These are phyloP conservation scores for Melieria picta DNA, from an alignment of 2,888 invertebrate species.

Conservation along the genomic window DNA sequence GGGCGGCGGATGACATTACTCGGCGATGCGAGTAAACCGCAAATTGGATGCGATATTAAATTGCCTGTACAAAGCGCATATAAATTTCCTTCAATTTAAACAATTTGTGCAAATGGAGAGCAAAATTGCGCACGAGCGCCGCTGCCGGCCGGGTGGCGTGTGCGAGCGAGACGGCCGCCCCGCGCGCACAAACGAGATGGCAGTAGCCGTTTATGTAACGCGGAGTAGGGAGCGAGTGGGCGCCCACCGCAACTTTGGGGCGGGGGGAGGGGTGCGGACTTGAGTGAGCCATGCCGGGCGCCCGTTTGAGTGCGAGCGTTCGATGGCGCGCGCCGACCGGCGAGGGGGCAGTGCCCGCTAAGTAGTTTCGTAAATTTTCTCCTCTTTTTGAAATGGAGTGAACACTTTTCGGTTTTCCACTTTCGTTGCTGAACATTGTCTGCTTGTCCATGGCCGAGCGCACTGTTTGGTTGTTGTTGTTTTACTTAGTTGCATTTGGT, in stretches of 20 bases:
- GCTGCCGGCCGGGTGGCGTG: slow-evolving; percentile 2
- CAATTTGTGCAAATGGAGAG: slow-evolving; percentile 51
- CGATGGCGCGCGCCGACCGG: not conserved
- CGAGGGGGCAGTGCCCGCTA: slow-evolving; percentile 13
- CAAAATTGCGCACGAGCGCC: slow-evolving; percentile 37
- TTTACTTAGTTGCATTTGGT: slow-evolving; percentile 16
- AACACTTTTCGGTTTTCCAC: slow-evolving; percentile 16
- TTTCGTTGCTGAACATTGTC: not conserved
- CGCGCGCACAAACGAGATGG: not conserved
- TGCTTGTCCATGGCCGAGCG: too few species aligned
- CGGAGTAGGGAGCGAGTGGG: slow-evolving; percentile 6
- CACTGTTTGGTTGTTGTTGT: not conserved
- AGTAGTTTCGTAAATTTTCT: slow-evolving; percentile 37
- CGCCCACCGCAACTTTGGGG: not conserved
- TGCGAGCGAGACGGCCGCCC: not conserved
- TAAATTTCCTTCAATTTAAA: slow-evolving; percentile 63
- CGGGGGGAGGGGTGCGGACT: not conserved
- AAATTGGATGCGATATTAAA: slow-evolving; percentile 66
- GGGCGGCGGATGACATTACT: slow-evolving; percentile 8
- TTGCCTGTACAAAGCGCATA: slow-evolving; percentile 64
- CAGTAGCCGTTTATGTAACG: not conserved
- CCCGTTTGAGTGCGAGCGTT: not conserved
- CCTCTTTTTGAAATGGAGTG: slow-evolving; percentile 32
- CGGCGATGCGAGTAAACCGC: slow-evolving; percentile 59
- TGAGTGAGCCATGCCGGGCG: not conserved